Evolutionary conservation across 1,140 invertebrate genomes (phyloP).

Genomic region (Camponotus pennsylvanicus): DNA sequence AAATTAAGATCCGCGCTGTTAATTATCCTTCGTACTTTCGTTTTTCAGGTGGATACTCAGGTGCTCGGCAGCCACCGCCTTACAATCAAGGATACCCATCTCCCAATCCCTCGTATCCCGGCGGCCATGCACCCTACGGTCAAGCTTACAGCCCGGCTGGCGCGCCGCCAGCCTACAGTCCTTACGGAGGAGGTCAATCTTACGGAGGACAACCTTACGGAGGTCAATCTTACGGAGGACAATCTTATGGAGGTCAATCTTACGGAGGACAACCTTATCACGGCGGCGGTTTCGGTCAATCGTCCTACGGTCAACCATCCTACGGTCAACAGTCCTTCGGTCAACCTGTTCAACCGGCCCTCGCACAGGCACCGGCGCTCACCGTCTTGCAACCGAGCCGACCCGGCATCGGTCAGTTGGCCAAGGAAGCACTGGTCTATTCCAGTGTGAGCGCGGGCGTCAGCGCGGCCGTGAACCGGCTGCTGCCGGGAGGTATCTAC

Average conservation of each 20-base stretch:
- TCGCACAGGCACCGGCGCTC: slow-evolving; percentile 75
- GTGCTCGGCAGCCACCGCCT: slow-evolving; percentile 64
- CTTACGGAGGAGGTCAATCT: slow-evolving; percentile 26
- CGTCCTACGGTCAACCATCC: slow-evolving; percentile 47
- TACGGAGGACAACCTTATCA: slow-evolving; percentile 22
- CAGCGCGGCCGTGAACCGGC: slow-evolving; percentile 83
- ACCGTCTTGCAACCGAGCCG: slow-evolving; percentile 77
- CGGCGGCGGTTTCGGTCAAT: slow-evolving; percentile 31
- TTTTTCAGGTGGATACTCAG: slow-evolving; percentile 68
- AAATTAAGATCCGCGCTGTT: background rate
- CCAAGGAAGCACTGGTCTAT: slow-evolving; percentile 85
- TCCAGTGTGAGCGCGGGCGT: slow-evolving; percentile 84
- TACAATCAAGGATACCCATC: slow-evolving; percentile 44
- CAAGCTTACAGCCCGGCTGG: slow-evolving; percentile 62
- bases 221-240: slow-evolving; percentile 11
- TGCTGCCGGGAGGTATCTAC: slow-evolving; percentile 84
- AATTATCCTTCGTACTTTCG: background rate
- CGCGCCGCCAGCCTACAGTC: slow-evolving; percentile 56
- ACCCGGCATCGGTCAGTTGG: slow-evolving; percentile 84
- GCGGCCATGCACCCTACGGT: slow-evolving; percentile 27
- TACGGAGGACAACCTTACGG: background rate
- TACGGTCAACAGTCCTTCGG: slow-evolving; percentile 13
- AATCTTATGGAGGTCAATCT: slow-evolving; percentile 23
- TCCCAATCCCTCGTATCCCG: slow-evolving; percentile 39
- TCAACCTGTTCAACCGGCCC: slow-evolving; percentile 73